These are phyloP conservation scores for Nothocercus julius DNA, from an alignment of 2,113 vertebrate genomes.

Conservation along the genomic window DNA sequence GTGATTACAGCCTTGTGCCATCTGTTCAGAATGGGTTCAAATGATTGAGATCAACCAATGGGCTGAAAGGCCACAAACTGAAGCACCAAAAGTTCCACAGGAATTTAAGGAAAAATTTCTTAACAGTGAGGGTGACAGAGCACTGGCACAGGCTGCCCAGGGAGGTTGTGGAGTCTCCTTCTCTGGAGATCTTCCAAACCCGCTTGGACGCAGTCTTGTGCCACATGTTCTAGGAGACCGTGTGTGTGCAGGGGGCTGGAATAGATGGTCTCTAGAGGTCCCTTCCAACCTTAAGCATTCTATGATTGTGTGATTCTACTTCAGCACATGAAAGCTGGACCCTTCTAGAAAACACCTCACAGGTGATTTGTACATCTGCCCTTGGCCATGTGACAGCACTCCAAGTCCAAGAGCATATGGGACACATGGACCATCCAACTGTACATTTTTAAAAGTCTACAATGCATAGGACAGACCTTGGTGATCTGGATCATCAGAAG, in stretches of 20 bases:
- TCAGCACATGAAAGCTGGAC: accelerated
- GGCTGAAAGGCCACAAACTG: neutral
- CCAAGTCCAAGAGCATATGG: neutral
- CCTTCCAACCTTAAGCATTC: too few relatives aligned
- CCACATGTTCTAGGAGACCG: too few relatives aligned
- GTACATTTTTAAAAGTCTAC: neutral
- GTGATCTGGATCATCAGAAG: neutral
- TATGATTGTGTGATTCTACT: neutral
- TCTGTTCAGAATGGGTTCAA: neutral
- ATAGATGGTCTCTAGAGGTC: too few relatives aligned
- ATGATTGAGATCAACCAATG: neutral
- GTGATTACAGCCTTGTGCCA: neutral
- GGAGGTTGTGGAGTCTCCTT: too few relatives aligned
- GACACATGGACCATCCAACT: neutral
- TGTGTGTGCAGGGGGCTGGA: too few relatives aligned
- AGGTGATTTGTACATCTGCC: neutral
- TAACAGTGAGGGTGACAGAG: too few relatives aligned
- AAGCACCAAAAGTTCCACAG: too few relatives aligned
- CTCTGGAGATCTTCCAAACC: too few relatives aligned
- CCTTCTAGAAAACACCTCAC: neutral
- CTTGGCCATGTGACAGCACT: neutral
- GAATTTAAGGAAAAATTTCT: too few relatives aligned
- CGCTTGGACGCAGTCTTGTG: too few relatives aligned
- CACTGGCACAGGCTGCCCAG: too few relatives aligned
- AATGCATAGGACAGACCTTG: neutral